A percentile compares a stretch with the other conserved stretches of the same genome.
Conservation (phyloP, 1,140 invertebrate genomes). For the Caenorhabditis tropicalis region DNA sequence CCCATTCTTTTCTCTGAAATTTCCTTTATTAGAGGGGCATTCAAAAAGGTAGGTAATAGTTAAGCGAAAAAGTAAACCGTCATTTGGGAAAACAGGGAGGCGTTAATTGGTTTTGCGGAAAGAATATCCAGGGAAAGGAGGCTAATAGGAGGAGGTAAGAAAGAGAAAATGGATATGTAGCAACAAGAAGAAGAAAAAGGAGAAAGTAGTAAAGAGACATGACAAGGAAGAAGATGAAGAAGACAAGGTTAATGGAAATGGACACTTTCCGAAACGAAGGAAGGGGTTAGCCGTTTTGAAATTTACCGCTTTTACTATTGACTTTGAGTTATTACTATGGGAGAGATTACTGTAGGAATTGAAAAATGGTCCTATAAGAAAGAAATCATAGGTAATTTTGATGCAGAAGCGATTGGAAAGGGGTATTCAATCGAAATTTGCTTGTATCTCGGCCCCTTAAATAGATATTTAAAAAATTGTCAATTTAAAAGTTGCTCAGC, state of each 20-base stretch:
- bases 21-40: background rate
- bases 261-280: background rate
- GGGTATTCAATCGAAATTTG: no score
- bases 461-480: no score
- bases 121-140: background rate
- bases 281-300: background rate
- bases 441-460: no score
- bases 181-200: background rate
- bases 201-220: background rate
- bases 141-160: background rate
- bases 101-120: constrained; percentile 30
- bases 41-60: background rate
- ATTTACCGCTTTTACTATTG: background rate
- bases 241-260: constrained; percentile 21
- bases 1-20: background rate
- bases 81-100: no score
- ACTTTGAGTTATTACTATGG: no score
- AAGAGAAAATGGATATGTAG: constrained; percentile 9
- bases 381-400: no score
- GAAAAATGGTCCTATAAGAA: no score
- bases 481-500: no score
- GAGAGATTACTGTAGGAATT: no score
- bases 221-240: background rate
- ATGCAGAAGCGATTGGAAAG: no score
- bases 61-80: background rate